A percentile compares a stretch with the other conserved stretches of the same genome.
Evolutionary conservation across 2,888 invertebrate genomes (phyloP).

Genomic region (Lasioglossum vierecki): DNA sequence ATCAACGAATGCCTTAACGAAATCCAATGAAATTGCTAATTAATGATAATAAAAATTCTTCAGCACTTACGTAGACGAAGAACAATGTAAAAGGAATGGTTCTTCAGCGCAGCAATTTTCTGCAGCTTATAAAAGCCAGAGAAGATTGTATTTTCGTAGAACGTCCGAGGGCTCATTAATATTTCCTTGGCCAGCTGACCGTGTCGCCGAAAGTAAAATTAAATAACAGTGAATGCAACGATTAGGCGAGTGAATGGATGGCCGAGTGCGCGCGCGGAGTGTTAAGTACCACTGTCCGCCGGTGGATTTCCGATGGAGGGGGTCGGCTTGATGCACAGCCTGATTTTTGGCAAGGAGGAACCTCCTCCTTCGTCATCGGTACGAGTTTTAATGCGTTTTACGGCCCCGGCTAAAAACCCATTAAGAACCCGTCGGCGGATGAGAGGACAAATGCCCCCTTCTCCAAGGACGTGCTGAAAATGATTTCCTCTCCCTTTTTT

Average conservation of each 20-base stretch:
- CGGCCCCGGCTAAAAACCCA: slow-evolving; percentile 80
- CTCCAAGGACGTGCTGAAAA: slow-evolving; percentile 63
- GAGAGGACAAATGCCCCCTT: slow-evolving; percentile 73
- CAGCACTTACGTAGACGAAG: not conserved
- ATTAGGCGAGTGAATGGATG: slow-evolving; percentile 1
- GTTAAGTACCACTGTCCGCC: slow-evolving; percentile 75
- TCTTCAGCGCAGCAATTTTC: not conserved
- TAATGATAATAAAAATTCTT: not conserved
- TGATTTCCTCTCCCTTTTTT: slow-evolving; percentile 63
- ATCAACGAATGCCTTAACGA: not conserved
- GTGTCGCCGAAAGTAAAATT: not conserved
- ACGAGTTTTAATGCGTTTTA: slow-evolving; percentile 83
- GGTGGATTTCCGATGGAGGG: slow-evolving; percentile 60
- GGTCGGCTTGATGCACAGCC: slow-evolving; percentile 74
- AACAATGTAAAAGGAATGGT: not conserved
- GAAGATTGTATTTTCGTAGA: not conserved
- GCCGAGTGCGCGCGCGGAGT: slow-evolving; percentile 43
- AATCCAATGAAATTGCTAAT: not conserved
- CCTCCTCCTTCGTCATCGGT: slow-evolving; percentile 80
- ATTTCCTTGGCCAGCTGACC: not conserved
- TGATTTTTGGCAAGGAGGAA: slow-evolving; percentile 80
- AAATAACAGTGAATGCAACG: not conserved
- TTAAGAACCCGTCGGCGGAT: slow-evolving; percentile 75
- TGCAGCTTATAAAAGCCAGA: not conserved
- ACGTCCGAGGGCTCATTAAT: not conserved